Percentiles rank a stretch among this genome's conserved stretches.
These are phyloP conservation scores for Anastrepha ludens DNA, from an alignment of 1,140 invertebrate species.

Conservation along the genomic window DNA sequence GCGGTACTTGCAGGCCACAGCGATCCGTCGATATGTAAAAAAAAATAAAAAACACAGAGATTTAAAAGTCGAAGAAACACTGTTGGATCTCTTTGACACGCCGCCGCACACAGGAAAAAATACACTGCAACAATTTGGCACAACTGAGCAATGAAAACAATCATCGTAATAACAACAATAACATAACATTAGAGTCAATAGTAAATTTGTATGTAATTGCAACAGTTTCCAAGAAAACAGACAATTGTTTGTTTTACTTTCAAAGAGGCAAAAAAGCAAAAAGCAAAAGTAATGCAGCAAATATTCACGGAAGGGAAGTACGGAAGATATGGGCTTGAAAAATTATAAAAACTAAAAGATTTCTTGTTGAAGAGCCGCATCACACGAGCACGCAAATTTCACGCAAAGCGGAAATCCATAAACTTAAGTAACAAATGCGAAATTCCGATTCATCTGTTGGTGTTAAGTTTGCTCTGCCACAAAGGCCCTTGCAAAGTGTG, in stretches of 20 bases:
- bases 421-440: background rate
- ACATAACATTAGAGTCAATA: slow-evolving; percentile 2
- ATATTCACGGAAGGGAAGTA: background rate
- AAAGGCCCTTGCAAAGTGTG: too few relatives aligned
- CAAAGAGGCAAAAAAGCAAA: background rate
- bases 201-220: slow-evolving; percentile 1
- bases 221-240: slow-evolving; percentile 30
- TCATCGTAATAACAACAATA: slow-evolving; percentile 44
- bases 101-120: slow-evolving; percentile 8
- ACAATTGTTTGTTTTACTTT: slow-evolving; percentile 34
- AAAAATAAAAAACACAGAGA: background rate
- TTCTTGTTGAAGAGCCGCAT: background rate
- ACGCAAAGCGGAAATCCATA: background rate
- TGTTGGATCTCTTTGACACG: slow-evolving; percentile 40
- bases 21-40: background rate
- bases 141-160: slow-evolving; percentile 40
- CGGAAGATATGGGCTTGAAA: background rate
- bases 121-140: slow-evolving; percentile 22
- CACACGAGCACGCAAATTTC: background rate
- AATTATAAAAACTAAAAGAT: background rate
- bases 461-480: background rate
- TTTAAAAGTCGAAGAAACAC: background rate
- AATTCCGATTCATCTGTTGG: background rate
- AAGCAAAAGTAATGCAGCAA: background rate
- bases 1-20: slow-evolving; percentile 5